A percentile compares a stretch with the other conserved stretches of the same genome.
These are phyloP conservation scores for Anguilla marmorata DNA, from an alignment of 2,797 vertebrate genomes.

Conservation along the genomic window DNA sequence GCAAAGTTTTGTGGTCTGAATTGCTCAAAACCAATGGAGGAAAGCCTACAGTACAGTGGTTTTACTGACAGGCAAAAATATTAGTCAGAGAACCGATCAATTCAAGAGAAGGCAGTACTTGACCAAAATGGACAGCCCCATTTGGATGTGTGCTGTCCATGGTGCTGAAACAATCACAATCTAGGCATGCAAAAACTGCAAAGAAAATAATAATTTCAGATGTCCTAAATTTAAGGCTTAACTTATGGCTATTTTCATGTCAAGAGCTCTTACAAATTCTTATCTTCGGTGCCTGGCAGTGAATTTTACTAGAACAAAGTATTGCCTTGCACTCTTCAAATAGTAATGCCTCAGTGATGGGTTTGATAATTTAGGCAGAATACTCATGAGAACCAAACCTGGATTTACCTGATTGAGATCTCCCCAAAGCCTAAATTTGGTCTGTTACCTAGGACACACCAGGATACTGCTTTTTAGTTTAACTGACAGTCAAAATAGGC, in stretches of 20 bases:
- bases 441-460: not conserved
- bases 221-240: too few relatives aligned
- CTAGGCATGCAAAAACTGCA: not conserved
- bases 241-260: too few relatives aligned
- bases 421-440: not conserved
- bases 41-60: not conserved
- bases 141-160: slow-evolving; percentile 61
- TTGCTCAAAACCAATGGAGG: not conserved
- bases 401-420: not conserved
- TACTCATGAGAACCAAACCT: not conserved
- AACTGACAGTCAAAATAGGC: not conserved
- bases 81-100: not conserved
- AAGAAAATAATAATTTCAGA: not conserved
- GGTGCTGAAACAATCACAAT: slow-evolving; percentile 57
- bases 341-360: not conserved
- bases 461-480: not conserved
- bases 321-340: not conserved
- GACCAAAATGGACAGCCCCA: slow-evolving; percentile 33
- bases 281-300: not conserved
- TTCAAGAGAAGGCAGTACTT: not conserved
- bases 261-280: not conserved
- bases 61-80: not conserved
- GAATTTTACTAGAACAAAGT: not conserved
- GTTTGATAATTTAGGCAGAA: not conserved
- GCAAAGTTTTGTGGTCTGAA: not conserved